Evolutionary conservation across 2,797 vertebrate genomes (phyloP).

Genomic region (Hypotaenidia philippensis): DNA sequence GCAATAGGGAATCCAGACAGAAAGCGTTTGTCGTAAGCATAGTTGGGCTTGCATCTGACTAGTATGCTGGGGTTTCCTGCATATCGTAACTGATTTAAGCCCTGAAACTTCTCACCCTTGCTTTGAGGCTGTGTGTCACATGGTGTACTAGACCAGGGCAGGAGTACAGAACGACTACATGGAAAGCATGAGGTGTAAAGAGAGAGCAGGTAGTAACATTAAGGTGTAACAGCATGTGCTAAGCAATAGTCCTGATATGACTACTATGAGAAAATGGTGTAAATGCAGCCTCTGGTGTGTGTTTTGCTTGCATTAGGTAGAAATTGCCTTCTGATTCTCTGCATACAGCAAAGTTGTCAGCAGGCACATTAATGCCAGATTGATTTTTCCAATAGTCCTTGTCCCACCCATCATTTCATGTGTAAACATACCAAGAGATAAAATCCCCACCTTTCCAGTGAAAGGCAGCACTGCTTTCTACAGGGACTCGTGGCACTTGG

Average conservation of each 20-base stretch:
- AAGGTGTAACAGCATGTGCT: background rate
- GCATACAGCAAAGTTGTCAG: background rate
- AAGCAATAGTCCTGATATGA: background rate
- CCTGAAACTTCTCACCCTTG: background rate
- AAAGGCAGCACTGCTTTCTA: background rate
- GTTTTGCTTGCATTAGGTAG: background rate
- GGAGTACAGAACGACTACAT: rapidly evolving
- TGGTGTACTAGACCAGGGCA: background rate
- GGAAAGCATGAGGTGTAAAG: background rate
- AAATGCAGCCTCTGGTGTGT: background rate
- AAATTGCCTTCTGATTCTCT: background rate
- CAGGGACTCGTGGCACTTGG: background rate
- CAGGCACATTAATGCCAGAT: background rate
- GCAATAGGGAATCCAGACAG: background rate
- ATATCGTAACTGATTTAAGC: background rate
- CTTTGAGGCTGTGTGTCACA: background rate
- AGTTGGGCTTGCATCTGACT: background rate
- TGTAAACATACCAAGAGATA: background rate
- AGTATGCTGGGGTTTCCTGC: background rate
- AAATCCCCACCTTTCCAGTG: background rate
- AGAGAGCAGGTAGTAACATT: background rate
- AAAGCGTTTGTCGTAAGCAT: background rate
- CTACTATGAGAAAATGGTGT: background rate
- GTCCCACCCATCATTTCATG: background rate
- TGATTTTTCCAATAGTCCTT: constrained; percentile 8